Evolutionary conservation across 1,140 invertebrate genomes (phyloP).

Genomic region (Neelides sp.): DNA sequence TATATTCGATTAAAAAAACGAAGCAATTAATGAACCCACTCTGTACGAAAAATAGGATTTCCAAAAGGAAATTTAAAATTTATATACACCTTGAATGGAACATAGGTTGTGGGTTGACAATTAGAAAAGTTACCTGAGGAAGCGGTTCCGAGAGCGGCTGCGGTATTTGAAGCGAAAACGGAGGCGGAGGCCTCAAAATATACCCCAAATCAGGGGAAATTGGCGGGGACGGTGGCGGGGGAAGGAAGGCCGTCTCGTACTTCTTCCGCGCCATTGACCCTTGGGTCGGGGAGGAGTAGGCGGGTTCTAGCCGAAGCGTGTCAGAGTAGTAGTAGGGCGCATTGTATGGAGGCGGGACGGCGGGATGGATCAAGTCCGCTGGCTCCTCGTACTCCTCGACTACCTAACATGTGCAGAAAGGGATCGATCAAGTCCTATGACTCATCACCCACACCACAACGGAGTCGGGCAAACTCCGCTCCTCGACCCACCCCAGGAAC

Average conservation of each 20-base stretch:
- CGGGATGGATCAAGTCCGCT: no score
- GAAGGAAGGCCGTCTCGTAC: constrained; percentile 31
- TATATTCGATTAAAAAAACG: neutral
- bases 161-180: neutral
- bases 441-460: no score
- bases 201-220: neutral
- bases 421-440: no score
- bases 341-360: no score
- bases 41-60: constrained; percentile 1
- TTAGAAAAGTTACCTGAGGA: neutral
- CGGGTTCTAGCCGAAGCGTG: no score
- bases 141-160: constrained; percentile 26
- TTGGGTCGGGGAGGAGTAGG: no score
- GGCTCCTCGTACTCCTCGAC: no score
- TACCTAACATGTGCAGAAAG: no score
- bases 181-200: neutral
- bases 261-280: constrained; percentile 30
- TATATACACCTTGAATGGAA: no score
- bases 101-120: neutral
- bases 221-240: constrained; percentile 10
- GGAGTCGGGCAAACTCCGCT: no score
- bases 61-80: no score
- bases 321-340: constrained; percentile 29
- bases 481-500: no score
- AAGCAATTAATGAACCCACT: constrained; percentile 2